Base-by-base conservation (phyloP, 2,113 vertebrate species). In the Toxotes chatareus region DNA sequence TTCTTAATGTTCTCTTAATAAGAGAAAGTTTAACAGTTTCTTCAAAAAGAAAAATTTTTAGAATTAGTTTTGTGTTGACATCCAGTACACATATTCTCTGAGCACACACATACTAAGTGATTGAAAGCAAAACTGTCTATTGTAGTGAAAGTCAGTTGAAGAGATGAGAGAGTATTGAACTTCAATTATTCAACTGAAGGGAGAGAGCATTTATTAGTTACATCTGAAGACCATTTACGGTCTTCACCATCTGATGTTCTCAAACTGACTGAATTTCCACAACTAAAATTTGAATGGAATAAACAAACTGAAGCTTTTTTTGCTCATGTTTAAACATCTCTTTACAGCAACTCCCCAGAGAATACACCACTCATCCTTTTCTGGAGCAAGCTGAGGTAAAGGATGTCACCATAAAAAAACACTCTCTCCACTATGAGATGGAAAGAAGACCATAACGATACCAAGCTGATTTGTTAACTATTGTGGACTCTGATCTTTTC, bases 361-460 rank as follows among this genome's bases (percentile, higher is more conserved):
- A 69, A 32, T n/a, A 2, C n/a, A 12, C 9, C 40, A 46, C 27
- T 51, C 8, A 57, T 10, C 61, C 7, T 66, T 60, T 32, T 55
- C 32, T 59, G 7, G 14, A 60, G 17, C 2, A 31, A 44, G 27
- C 16, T 67, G 19, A 87, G 88, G 88, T 87, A 83, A 80, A 21
- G 70, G 0, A 73, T 13, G 7, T 65, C 1, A 8, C 1, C 4
- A 14, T 23, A 8, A 46, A 62, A 56, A n/a, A 27, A 42, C 16
- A 44, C 5, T 3, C 14, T 38, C 11, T 12, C 2, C 10, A 23
- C 17, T 10, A 10, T 9, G 14, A 27, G 9, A 21, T 57, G 8
- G 14, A 36, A 38, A 3, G 27, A 60, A 23, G 7, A 46, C 5
- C 23, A 67, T 7, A 46, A 8, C 40, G 17, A 7, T 4, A 23